A percentile compares a stretch with the other conserved stretches of the same genome.
These are phyloP conservation scores for Exaiptasia diaphana DNA, from an alignment of 64 coral and sea anemone genomes.

Conservation along the genomic window DNA sequence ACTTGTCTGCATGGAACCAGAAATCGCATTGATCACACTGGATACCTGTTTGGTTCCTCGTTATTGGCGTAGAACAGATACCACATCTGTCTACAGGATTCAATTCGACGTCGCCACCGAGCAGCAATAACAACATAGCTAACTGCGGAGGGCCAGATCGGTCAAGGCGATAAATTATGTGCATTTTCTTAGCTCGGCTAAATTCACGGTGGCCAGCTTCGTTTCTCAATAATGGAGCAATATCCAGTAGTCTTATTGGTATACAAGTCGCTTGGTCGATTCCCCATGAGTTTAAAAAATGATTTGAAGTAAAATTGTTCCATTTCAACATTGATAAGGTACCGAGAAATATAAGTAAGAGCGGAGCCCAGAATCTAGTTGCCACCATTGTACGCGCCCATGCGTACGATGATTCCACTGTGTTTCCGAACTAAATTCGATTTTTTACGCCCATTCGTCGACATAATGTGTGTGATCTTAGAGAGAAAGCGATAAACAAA, in stretches of 20 bases:
- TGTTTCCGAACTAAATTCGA: too few relatives aligned
- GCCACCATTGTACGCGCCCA: too few relatives aligned
- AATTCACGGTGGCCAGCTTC: slow-evolving; percentile 23
- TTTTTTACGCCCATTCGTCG: too few relatives aligned
- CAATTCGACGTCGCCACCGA: slow-evolving; percentile 23
- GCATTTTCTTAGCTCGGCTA: slow-evolving; percentile 34
- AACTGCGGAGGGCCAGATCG: slow-evolving; percentile 14
- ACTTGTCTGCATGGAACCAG: slow-evolving; percentile 4
- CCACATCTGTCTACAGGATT: slow-evolving; percentile 12
- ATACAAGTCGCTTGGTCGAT: not conserved
- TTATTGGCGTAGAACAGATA: not conserved
- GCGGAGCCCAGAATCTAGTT: too few relatives aligned
- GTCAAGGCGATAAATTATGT: slow-evolving; percentile 34
- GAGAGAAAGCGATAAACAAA: too few relatives aligned
- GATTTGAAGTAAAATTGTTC: not conserved
- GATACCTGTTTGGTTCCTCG: not conserved
- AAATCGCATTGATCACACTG: slow-evolving; percentile 5
- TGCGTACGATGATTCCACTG: too few relatives aligned
- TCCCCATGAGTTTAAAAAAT: not conserved
- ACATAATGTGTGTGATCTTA: too few relatives aligned
- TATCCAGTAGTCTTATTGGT: not conserved
- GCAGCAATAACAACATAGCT: not conserved
- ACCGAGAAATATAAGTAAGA: not conserved
- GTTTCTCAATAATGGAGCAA: slow-evolving; percentile 36
- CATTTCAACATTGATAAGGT: not conserved